phyloP scores from a whole-genome alignment of 1,140 invertebrate genomes.

The Drosophila novamexicana region DNA sequence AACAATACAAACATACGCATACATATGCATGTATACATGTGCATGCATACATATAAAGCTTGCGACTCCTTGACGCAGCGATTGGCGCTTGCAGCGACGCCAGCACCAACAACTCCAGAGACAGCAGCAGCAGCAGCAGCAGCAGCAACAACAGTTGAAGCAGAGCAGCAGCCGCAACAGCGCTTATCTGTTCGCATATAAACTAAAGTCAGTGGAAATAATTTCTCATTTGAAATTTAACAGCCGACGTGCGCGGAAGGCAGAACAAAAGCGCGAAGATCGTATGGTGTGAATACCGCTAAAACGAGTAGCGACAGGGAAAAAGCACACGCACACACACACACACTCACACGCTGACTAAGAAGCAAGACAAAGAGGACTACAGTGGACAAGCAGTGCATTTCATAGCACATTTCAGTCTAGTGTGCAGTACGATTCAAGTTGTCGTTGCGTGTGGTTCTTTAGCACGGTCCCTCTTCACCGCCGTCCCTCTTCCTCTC shows the following conservation, averaged over 20 bases:
- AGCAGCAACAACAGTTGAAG: constrained; percentile 10
- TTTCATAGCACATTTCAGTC: constrained; percentile 41
- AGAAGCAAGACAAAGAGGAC: constrained; percentile 6
- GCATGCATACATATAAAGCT: constrained; percentile 7
- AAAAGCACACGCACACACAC: neutral
- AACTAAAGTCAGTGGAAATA: constrained; percentile 79
- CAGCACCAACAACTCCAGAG: constrained; percentile 13
- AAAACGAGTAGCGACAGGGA: constrained; percentile 23
- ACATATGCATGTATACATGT: constrained; percentile 1
- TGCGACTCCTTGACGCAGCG: constrained; percentile 36
- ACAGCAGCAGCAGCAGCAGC: neutral
- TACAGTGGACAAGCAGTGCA: constrained; percentile 39
- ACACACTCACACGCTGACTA: constrained; percentile 2
- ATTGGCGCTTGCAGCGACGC: constrained; percentile 23
- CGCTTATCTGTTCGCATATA: constrained; percentile 84
- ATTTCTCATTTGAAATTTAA: constrained; percentile 84
- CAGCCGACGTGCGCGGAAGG: constrained; percentile 70
- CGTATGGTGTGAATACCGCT: constrained; percentile 52
- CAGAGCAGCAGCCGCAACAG: constrained; percentile 15
- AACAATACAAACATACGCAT: constrained; percentile 7
- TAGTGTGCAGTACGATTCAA: constrained; percentile 36
- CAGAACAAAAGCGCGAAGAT: constrained; percentile 51
- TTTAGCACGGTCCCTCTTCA: constrained; percentile 7
- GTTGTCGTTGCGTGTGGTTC: constrained; percentile 53
- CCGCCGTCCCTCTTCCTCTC: constrained; percentile 4